Percentiles rank a stretch among this genome's conserved stretches.
phyloP scores from a whole-genome alignment of 2,888 invertebrate genomes.

The Drosophila borborema region DNA sequence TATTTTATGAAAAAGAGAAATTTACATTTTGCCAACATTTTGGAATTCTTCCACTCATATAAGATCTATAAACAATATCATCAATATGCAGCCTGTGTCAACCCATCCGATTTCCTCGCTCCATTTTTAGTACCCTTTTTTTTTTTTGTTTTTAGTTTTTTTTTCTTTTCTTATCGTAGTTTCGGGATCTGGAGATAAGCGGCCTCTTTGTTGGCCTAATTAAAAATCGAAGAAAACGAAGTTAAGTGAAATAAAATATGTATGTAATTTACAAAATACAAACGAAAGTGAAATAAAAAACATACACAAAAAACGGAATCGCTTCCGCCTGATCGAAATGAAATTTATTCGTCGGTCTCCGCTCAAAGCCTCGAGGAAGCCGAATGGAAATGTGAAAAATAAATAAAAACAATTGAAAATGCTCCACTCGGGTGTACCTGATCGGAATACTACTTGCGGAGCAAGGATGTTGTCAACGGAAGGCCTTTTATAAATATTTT shows the following conservation, averaged over 20 bases:
- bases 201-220: conserved; percentile 70
- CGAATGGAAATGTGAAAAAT: conserved; percentile 24
- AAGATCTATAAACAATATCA: conserved; percentile 1
- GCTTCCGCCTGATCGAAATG: conserved; percentile 55
- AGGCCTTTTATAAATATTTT: neutral
- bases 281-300: conserved; percentile 26
- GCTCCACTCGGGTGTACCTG: conserved; percentile 19
- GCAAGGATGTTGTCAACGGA: neutral
- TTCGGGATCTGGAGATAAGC: conserved; percentile 46
- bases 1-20: neutral
- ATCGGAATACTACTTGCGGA: neutral
- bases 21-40: conserved; percentile 1
- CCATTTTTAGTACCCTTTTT: conserved; percentile 46
- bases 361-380: conserved; percentile 46
- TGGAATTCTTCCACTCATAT: neutral
- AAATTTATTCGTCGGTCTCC: conserved; percentile 56
- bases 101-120: conserved; percentile 57
- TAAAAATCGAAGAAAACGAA: conserved; percentile 61
- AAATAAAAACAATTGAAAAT: conserved; percentile 8
- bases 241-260: conserved; percentile 31
- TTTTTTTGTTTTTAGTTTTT: too few species aligned
- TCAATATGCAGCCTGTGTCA: conserved; percentile 48
- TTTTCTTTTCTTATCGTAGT: conserved; percentile 38
- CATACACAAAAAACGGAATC: conserved; percentile 55
- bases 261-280: conserved; percentile 39